Conservation (phyloP, 92 coral and sea anemone genomes). For the Phymanthus crucifer region DNA sequence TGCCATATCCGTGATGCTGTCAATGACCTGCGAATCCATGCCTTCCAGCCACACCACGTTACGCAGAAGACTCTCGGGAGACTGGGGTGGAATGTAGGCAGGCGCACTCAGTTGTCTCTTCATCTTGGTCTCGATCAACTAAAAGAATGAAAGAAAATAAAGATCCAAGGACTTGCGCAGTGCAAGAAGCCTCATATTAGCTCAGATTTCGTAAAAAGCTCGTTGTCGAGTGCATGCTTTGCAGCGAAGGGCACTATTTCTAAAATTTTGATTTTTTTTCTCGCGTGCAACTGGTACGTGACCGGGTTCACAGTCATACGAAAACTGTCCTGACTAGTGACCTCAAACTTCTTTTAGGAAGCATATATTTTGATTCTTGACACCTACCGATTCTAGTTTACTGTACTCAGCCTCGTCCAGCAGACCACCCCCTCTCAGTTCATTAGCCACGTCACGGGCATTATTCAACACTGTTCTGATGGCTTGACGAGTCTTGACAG, state of each 20-base stretch:
- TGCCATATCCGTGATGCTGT: constrained; percentile 68
- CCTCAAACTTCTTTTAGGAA: neutral
- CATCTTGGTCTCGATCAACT: constrained; percentile 95
- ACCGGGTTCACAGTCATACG: too few relatives aligned
- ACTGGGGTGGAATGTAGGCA: constrained; percentile 83
- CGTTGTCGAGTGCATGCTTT: too few relatives aligned
- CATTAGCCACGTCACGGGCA: constrained; percentile 87
- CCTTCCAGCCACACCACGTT: constrained; percentile 93
- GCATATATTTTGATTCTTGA: neutral
- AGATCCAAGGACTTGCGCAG: too few relatives aligned
- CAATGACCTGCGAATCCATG: constrained; percentile 78
- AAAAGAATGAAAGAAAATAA: neutral
- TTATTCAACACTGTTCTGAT: constrained; percentile 93
- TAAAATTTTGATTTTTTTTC: too few relatives aligned
- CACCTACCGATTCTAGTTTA: constrained; percentile 84
- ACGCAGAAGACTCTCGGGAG: constrained; percentile 78
- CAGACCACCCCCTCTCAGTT: constrained; percentile 91
- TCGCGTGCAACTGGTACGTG: too few relatives aligned
- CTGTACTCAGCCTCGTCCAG: constrained; percentile 90
- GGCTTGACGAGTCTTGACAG: constrained; percentile 97
- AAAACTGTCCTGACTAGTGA: too few relatives aligned
- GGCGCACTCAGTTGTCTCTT: constrained; percentile 95
- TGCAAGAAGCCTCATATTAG: neutral
- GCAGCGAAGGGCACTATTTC: too few relatives aligned
- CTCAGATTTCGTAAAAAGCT: too few relatives aligned